These are phyloP conservation scores for Virgularia gustaviana DNA, from an alignment of 92 coral and sea anemone species.

Conservation along the genomic window DNA sequence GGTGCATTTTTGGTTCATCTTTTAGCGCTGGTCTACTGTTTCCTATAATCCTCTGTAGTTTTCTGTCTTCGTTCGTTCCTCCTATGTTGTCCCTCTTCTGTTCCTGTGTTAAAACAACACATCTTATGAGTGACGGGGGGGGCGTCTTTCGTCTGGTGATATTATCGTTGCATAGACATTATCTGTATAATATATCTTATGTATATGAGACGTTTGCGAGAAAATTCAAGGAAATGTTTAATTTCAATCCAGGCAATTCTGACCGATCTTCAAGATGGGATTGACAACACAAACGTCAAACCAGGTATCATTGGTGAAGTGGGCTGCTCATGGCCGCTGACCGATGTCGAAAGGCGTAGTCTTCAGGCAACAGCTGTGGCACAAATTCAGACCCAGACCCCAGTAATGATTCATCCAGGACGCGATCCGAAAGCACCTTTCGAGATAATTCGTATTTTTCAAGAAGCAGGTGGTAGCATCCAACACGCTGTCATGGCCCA, in stretches of 20 bases:
- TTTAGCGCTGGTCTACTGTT: too few relatives aligned
- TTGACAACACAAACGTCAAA: constrained; percentile 65
- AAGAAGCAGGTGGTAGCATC: constrained; percentile 81
- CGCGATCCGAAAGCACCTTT: constrained; percentile 71
- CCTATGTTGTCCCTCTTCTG: too few relatives aligned
- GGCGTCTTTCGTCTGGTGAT: too few relatives aligned
- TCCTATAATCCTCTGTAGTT: too few relatives aligned
- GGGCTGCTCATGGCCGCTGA: constrained; percentile 84
- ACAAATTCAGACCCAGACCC: constrained; percentile 78
- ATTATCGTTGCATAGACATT: too few relatives aligned
- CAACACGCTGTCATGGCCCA: constrained; percentile 81
- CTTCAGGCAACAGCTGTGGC: constrained; percentile 79
- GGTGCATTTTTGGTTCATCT: too few relatives aligned
- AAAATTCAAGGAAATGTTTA: too few relatives aligned
- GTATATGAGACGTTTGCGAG: too few relatives aligned
- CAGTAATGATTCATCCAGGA: constrained; percentile 84
- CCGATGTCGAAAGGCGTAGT: constrained; percentile 74
- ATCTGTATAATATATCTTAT: too few relatives aligned
- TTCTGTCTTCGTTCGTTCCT: too few relatives aligned
- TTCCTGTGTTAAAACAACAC: too few relatives aligned
- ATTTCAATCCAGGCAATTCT: constrained; percentile 61
- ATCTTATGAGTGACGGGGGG: too few relatives aligned
- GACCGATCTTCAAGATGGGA: constrained; percentile 71
- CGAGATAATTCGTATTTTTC: constrained; percentile 69
- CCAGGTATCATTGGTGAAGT: constrained; percentile 96